These are phyloP conservation scores for Dolichotis patagonum DNA, from an alignment of 2,113 vertebrate genomes.

Conservation along the genomic window DNA sequence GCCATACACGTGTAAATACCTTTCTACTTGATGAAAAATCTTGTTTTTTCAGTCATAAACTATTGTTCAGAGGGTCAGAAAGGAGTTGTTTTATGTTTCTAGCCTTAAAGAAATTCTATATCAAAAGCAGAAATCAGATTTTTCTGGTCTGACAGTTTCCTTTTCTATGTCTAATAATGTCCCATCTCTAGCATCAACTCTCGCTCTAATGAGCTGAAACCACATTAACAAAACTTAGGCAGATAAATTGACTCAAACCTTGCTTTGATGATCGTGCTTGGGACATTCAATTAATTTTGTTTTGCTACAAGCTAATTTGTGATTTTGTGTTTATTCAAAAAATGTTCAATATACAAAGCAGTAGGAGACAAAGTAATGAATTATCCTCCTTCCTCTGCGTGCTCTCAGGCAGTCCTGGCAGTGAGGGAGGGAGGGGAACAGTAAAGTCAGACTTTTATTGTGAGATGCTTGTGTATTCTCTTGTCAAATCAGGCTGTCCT, in stretches of 20 bases:
- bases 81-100: conserved; percentile 37
- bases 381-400: conserved; percentile 84
- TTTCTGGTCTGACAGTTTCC: not conserved
- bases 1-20: not conserved
- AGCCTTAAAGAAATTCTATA: conserved; percentile 7
- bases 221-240: conserved; percentile 84
- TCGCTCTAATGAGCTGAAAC: conserved; percentile 85
- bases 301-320: conserved; percentile 90
- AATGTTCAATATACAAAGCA: conserved; percentile 86
- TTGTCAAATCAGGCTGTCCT: conserved; percentile 82
- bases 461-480: conserved; percentile 86
- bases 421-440: conserved; percentile 81
- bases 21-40: conserved; percentile 53
- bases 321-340: conserved; percentile 87
- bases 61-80: not conserved
- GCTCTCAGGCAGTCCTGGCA: conserved; percentile 79
- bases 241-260: conserved; percentile 87
- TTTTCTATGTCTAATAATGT: conserved; percentile 54
- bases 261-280: conserved; percentile 87
- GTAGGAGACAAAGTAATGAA: conserved; percentile 88
- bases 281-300: conserved; percentile 90
- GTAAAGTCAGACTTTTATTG: conserved; percentile 86
- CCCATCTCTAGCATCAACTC: conserved; percentile 70
- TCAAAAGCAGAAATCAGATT: not conserved
- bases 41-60: conserved; percentile 2